phyloP scores from a whole-genome alignment of 2,113 vertebrate species.

The Dipodomys merriami region DNA sequence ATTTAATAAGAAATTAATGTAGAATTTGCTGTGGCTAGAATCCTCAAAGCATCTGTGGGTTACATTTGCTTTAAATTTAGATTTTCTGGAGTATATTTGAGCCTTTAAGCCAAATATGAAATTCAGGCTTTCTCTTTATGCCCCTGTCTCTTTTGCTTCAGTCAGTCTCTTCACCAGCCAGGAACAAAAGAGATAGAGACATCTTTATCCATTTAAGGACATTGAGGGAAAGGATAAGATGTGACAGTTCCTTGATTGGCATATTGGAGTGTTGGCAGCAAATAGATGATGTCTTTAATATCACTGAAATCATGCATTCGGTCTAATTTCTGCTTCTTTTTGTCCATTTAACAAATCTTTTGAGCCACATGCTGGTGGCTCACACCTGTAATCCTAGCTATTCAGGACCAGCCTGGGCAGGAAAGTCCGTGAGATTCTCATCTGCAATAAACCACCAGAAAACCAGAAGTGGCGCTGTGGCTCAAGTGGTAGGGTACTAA shows the following conservation, averaged over 20 bases:
- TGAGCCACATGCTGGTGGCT: too few relatives aligned
- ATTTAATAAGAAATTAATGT: not conserved
- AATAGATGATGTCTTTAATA: not conserved
- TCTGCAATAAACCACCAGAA: too few relatives aligned
- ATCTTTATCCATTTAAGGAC: not conserved
- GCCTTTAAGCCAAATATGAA: not conserved
- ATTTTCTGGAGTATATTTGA: too few relatives aligned
- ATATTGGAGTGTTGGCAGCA: not conserved
- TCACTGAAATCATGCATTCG: not conserved
- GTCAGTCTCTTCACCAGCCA: conserved; percentile 6
- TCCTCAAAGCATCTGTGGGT: not conserved
- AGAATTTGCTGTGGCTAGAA: not conserved
- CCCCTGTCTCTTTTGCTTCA: conserved; percentile 26
- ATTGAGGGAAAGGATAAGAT: not conserved
- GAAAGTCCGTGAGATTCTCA: too few relatives aligned
- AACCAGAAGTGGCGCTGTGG: too few relatives aligned
- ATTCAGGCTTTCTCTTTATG: not conserved
- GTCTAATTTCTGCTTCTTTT: not conserved
- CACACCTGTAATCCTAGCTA: too few relatives aligned
- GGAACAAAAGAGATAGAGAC: conserved; percentile 23
- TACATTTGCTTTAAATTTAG: not conserved
- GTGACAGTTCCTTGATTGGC: not conserved
- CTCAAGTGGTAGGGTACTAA: too few relatives aligned
- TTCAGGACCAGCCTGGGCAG: too few relatives aligned
- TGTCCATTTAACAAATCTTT: too few relatives aligned